phyloP scores from a whole-genome alignment of 2,888 invertebrate genomes.

The Drosophila nr. fundita region DNA sequence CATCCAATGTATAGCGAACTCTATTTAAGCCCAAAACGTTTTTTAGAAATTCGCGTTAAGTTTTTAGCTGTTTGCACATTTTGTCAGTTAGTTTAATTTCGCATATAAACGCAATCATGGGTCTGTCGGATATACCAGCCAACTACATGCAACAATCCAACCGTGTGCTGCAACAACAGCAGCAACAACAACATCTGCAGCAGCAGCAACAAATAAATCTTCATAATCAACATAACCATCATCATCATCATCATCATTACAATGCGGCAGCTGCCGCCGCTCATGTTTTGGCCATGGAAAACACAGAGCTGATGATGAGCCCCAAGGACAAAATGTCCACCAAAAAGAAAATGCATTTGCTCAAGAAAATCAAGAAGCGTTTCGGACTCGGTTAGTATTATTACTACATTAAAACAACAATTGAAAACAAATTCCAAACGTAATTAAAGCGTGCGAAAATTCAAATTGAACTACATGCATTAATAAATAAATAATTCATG shows the following conservation, averaged over 20 bases:
- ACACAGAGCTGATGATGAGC: constrained; percentile 68
- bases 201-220: constrained; percentile 35
- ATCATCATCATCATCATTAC: constrained; percentile 49
- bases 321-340: constrained; percentile 82
- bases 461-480: constrained; percentile 35
- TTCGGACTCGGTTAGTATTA: constrained; percentile 92
- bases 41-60: constrained; percentile 33
- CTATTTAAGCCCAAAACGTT: constrained; percentile 51
- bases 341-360: constrained; percentile 92
- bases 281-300: constrained; percentile 80
- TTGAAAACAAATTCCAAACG: constrained; percentile 1
- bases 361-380: constrained; percentile 94
- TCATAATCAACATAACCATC: constrained; percentile 40
- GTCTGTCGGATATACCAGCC: constrained; percentile 81
- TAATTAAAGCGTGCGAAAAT: constrained; percentile 66
- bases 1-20: constrained; percentile 38
- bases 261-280: constrained; percentile 63
- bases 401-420: neutral
- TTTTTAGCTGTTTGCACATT: constrained; percentile 26
- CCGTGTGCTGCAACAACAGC: constrained; percentile 50
- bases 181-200: constrained; percentile 35
- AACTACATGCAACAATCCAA: constrained; percentile 77
- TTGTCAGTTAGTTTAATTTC: constrained; percentile 34
- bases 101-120: constrained; percentile 65
- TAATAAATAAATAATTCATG: constrained; percentile 55